Percentiles rank a stretch among this genome's conserved stretches.
Evolutionary conservation across 2,888 invertebrate species (phyloP).

Genomic region (Neocrepidodera transversa): DNA sequence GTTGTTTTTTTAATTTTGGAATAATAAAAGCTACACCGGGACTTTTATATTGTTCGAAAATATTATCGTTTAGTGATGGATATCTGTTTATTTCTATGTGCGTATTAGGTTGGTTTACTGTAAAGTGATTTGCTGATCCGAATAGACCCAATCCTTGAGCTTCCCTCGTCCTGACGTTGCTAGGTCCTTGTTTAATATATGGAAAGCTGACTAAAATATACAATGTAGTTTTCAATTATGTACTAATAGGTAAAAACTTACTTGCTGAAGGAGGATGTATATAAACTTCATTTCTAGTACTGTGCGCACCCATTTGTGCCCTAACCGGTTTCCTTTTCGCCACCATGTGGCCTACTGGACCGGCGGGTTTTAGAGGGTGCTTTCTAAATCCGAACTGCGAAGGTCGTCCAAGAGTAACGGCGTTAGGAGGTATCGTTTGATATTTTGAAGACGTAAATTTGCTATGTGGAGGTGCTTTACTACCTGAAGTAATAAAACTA

Average conservation of each 20-base stretch:
- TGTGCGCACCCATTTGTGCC: slow-evolving; percentile 47
- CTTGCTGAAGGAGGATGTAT: slow-evolving; percentile 48
- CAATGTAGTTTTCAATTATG: no score
- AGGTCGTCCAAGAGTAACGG: slow-evolving; percentile 25
- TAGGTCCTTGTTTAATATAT: slow-evolving; percentile 44
- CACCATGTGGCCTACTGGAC: slow-evolving; percentile 15
- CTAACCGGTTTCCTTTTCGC: slow-evolving; percentile 45
- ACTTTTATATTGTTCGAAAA: slow-evolving; percentile 56
- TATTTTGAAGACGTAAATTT: slow-evolving; percentile 31
- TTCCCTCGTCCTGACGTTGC: slow-evolving; percentile 47
- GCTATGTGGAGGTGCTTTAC: slow-evolving; percentile 26
- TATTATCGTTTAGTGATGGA: slow-evolving; percentile 57
- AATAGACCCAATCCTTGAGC: slow-evolving; percentile 44
- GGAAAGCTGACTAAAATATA: slow-evolving; percentile 48
- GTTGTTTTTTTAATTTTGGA: slow-evolving; percentile 35
- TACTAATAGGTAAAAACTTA: slow-evolving; percentile 6
- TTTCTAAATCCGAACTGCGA: slow-evolving; percentile 24
- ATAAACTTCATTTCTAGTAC: slow-evolving; percentile 56
- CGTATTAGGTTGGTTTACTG: slow-evolving; percentile 60
- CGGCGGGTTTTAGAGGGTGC: slow-evolving; percentile 11
- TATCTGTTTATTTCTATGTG: slow-evolving; percentile 54
- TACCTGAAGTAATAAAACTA: slow-evolving; percentile 10
- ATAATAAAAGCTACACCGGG: slow-evolving; percentile 41
- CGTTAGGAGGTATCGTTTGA: slow-evolving; percentile 28
- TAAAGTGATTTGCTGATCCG: slow-evolving; percentile 60